Percentiles rank a stretch among this genome's conserved stretches.
These are phyloP conservation scores for Campylomormyrus tamandua DNA, from an alignment of 2,113 vertebrate genomes.

Conservation along the genomic window DNA sequence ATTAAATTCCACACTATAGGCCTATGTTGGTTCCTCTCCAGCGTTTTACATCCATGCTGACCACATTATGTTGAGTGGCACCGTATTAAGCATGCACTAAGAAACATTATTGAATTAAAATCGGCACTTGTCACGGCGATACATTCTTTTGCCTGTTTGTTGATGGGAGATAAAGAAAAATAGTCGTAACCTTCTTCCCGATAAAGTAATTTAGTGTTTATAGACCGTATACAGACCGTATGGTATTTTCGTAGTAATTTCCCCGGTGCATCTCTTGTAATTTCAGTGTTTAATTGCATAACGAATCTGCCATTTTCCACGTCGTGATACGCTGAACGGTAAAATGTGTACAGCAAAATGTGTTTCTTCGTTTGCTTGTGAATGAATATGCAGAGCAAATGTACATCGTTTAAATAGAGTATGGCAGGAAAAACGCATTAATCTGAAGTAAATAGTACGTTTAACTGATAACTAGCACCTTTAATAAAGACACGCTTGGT, in stretches of 20 bases:
- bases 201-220: background rate
- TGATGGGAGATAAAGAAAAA: background rate
- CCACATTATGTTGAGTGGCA: background rate
- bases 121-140: background rate
- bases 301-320: background rate
- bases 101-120: background rate
- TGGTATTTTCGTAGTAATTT: background rate
- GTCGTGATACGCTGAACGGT: background rate
- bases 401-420: background rate
- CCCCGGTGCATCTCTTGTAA: background rate
- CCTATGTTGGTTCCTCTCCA: background rate
- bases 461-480: background rate
- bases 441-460: background rate
- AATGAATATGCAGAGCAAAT: background rate
- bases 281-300: background rate
- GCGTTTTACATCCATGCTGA: background rate
- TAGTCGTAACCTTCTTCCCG: background rate
- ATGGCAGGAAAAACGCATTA: background rate
- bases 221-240: background rate
- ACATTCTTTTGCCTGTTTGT: background rate
- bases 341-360: background rate
- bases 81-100: background rate
- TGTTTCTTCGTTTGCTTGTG: background rate
- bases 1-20: constrained; percentile 1
- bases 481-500: background rate